Evolutionary conservation across 2,888 invertebrate genomes (phyloP), one percentile per base, ranked within the genome.

Genomic region (Corythucha ciliata): DNA sequence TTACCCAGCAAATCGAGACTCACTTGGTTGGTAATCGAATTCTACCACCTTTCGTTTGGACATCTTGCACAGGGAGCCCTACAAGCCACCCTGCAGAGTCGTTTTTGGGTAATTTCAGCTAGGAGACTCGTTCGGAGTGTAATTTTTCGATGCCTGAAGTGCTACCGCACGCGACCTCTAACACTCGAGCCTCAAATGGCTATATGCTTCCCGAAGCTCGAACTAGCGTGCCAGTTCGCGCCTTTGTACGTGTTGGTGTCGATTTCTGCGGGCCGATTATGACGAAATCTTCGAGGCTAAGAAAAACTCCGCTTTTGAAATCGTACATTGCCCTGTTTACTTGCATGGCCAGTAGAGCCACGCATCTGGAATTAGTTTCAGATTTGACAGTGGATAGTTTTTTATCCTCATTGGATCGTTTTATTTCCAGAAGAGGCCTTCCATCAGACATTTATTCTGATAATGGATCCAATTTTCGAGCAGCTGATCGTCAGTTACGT

Each of bases 381-480:
- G 61, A 62, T 32, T 39, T 66, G 2, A 57, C 63, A 0, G 60
- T 62, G 0, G 61, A 65, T 18, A 58, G 59, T 0, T 67, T 67
- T 51, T 10, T 67, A 3, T 61, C 63, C 0, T 57, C 63, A 0
- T 49, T 66, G 4, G 48, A 61, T 4, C 46, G 65, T 40, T 67
- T 67, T 44, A 52, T 63, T 0, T 52, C 62, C 1, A 21, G 64
- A 14, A 37, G 65, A 40, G 66, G 65, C 2, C 42, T 57, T n/a
- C 61, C 61, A 1, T 18, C 45, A 10, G 52, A 62, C 2, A 54
- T 68, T 0, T 62, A 57, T 40, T 63, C 63, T 3, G 67, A 68
- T 48, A 64, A 64, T 25, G 65, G 63, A 1, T 62, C 63, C 1
- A 67, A 65, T 49, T 67, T 66, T 47, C 58, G 65, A 2, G 65